phyloP scores from a whole-genome alignment of 2,113 vertebrate species.

The Lanius collurio region DNA sequence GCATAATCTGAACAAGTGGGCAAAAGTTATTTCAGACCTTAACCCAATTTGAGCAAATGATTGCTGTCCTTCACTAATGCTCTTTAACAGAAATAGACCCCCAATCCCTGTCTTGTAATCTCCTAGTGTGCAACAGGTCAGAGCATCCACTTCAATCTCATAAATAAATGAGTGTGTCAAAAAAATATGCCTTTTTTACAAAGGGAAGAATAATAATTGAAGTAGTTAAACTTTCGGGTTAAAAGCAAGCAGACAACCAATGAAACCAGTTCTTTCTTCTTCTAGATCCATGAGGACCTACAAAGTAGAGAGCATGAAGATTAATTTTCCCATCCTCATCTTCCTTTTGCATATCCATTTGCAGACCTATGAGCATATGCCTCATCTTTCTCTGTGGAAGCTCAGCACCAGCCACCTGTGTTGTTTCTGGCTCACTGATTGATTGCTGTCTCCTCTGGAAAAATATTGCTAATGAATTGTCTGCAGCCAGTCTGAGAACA shows the following conservation, averaged over 20 bases:
- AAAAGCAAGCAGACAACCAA: not conserved
- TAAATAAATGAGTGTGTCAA: not conserved
- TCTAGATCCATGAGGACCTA: not conserved
- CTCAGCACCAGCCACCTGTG: not conserved
- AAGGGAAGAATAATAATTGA: not conserved
- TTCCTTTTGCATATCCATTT: not conserved
- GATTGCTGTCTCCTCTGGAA: not conserved
- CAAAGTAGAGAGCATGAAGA: not conserved
- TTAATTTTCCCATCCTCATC: not conserved
- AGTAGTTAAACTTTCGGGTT: not conserved
- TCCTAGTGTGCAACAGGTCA: not conserved
- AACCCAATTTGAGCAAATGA: not conserved
- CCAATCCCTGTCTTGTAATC: not conserved
- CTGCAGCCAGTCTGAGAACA: not conserved
- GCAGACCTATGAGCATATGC: fast-evolving
- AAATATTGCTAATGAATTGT: not conserved
- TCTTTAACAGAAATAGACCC: not conserved
- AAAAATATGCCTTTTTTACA: not conserved
- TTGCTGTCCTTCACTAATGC: not conserved
- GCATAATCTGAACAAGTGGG: not conserved
- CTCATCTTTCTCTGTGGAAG: not conserved
- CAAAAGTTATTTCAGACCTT: not conserved
- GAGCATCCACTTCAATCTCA: not conserved
- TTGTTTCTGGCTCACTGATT: not conserved
- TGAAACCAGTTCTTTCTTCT: not conserved